A percentile compares a stretch with the other conserved stretches of the same genome.
phyloP scores from a whole-genome alignment of 2,888 invertebrate species.

The Enchytraeus crypticus region DNA sequence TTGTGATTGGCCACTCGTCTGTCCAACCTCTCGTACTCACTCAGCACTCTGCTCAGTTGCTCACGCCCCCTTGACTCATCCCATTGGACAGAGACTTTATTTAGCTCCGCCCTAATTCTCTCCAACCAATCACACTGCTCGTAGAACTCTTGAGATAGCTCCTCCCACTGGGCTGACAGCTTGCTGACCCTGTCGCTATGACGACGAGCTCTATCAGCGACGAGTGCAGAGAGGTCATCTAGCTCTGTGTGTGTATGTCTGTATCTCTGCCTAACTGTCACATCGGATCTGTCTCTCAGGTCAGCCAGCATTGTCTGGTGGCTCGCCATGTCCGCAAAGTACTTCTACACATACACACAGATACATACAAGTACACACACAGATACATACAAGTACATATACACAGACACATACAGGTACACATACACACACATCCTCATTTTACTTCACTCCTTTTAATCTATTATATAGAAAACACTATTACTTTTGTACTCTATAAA shows the following conservation, averaged over 20 bases:
- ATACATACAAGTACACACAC: not conserved
- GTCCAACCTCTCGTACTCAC: conserved; percentile 34
- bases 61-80: conserved; percentile 14
- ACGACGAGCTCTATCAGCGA: conserved; percentile 39
- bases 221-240: conserved; percentile 33
- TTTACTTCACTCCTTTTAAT: too few relatives aligned
- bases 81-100: too few relatives aligned
- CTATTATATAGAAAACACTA: too few relatives aligned
- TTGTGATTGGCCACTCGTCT: conserved; percentile 37
- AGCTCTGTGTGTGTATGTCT: conserved; percentile 32
- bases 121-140: not conserved
- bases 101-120: not conserved
- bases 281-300: conserved; percentile 36
- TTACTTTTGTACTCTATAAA: too few relatives aligned
- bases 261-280: conserved; percentile 31
- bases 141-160: conserved; percentile 13
- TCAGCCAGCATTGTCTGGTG: conserved; percentile 42
- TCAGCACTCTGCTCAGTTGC: conserved; percentile 34
- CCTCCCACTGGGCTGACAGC: conserved; percentile 37
- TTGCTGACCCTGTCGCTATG: conserved; percentile 38
- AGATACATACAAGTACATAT: too few relatives aligned
- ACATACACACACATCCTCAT: too few relatives aligned
- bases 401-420: not conserved
- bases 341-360: too few relatives aligned
- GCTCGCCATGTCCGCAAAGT: conserved; percentile 43